Percentiles rank a stretch among this genome's conserved stretches.
Conservation (phyloP, 2,888 invertebrate species). For the Eupelmus urozonus region DNA sequence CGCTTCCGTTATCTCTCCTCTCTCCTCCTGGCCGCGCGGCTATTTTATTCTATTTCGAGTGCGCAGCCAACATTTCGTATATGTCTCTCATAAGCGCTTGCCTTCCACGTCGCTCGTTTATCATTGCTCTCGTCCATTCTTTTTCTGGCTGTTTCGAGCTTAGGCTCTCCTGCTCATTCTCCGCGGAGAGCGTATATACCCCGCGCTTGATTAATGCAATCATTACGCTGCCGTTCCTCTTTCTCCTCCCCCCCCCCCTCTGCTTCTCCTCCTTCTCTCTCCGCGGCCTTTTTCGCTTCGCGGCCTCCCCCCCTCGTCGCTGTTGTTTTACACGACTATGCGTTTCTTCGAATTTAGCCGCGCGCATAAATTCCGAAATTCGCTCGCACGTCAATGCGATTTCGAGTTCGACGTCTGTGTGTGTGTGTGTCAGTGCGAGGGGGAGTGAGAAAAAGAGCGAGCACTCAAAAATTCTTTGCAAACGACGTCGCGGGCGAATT, state of each 20-base stretch:
- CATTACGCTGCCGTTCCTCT: constrained; percentile 39
- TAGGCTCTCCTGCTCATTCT: not conserved
- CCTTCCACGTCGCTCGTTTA: constrained; percentile 48
- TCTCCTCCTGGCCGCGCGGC: constrained; percentile 17
- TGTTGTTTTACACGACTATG: not conserved
- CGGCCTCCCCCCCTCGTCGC: not conserved
- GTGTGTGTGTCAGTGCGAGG: too few relatives aligned
- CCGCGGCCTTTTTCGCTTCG: not conserved
- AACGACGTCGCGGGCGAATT: too few relatives aligned
- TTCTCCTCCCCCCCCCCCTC: not conserved
- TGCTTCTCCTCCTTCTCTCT: constrained; percentile 1
- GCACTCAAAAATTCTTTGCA: too few relatives aligned
- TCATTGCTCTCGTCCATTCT: constrained; percentile 49
- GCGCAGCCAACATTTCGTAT: constrained; percentile 38
- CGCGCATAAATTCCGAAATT: too few relatives aligned
- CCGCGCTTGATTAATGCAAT: constrained; percentile 58
- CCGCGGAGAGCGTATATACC: constrained; percentile 32
- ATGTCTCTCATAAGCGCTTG: constrained; percentile 1
- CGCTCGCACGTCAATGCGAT: not conserved
- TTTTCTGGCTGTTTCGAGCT: constrained; percentile 39
- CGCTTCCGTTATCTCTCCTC: constrained; percentile 45
- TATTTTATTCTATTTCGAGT: constrained; percentile 39
- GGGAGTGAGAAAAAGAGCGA: not conserved
- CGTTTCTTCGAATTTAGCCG: constrained; percentile 3
- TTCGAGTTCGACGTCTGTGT: too few relatives aligned